Evolutionary conservation across 2,113 vertebrate genomes (phyloP).

Genomic region (Accipiter virgatus): DNA sequence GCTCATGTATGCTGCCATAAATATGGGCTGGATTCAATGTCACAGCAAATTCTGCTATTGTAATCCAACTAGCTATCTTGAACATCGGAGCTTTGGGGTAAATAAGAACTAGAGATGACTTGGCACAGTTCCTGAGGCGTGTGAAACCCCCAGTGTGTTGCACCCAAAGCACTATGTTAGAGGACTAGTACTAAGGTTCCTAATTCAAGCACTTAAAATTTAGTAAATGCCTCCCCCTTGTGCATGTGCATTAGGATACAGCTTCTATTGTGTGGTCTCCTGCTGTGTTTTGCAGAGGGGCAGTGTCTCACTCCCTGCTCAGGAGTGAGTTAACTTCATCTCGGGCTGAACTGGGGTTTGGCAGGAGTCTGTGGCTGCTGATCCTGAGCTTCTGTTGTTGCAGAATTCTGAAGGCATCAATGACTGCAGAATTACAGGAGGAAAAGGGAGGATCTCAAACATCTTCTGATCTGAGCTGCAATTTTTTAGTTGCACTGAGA

Average conservation of each 20-base stretch:
- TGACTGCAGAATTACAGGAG: background rate
- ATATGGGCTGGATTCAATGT: background rate
- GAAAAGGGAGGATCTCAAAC: background rate
- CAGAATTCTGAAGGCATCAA: background rate
- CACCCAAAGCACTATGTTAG: accelerated
- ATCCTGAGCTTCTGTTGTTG: background rate
- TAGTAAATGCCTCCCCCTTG: constrained; percentile 57
- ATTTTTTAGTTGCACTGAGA: background rate
- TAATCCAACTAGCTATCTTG: background rate
- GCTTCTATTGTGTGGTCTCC: background rate
- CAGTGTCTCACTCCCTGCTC: background rate
- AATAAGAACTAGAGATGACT: background rate
- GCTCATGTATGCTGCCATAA: accelerated
- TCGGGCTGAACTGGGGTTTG: background rate
- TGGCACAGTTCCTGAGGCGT: background rate
- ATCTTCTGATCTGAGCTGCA: background rate
- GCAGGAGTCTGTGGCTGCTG: background rate
- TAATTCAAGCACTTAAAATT: background rate
- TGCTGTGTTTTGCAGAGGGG: background rate
- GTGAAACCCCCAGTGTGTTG: accelerated
- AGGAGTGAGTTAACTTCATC: accelerated
- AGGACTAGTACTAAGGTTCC: background rate
- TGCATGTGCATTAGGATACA: constrained; percentile 34
- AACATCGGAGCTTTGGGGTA: background rate
- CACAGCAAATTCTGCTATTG: background rate